These are phyloP conservation scores for Tinamus major DNA, from an alignment of 2,797 vertebrate species.

Conservation along the genomic window DNA sequence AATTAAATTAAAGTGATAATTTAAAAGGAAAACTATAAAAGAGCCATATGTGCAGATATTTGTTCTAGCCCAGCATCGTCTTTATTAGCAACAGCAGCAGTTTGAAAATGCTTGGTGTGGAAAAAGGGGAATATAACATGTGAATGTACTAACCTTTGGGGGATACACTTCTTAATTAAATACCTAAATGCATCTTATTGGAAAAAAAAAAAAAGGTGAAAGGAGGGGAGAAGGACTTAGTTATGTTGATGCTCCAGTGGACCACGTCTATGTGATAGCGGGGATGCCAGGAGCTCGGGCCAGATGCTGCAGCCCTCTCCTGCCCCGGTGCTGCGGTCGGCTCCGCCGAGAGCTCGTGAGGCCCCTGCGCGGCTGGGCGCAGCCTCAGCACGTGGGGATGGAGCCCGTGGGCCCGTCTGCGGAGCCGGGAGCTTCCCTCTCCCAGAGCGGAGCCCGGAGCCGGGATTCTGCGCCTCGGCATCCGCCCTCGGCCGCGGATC, in stretches of 20 bases:
- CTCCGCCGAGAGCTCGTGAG: neutral
- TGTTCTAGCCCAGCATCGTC: constrained; percentile 46
- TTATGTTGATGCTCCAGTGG: constrained; percentile 53
- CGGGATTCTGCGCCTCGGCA: neutral
- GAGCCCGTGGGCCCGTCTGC: neutral
- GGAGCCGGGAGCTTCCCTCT: neutral
- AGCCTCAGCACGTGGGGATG: neutral
- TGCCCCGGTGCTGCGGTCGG: neutral
- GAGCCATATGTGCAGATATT: constrained; percentile 65
- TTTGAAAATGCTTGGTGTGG: constrained; percentile 78
- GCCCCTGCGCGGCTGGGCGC: neutral
- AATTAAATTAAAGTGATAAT: constrained; percentile 73
- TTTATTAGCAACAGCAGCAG: constrained; percentile 68
- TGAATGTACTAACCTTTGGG: constrained; percentile 72
- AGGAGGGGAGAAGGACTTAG: constrained; percentile 19
- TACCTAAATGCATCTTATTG: constrained; percentile 56
- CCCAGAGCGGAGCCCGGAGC: neutral
- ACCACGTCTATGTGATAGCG: constrained; percentile 52
- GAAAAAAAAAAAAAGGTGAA: neutral
- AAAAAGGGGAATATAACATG: constrained; percentile 75
- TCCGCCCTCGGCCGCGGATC: constrained; percentile 29
- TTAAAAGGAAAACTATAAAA: constrained; percentile 70
- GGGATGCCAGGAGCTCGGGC: constrained; percentile 34
- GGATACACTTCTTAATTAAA: constrained; percentile 77
- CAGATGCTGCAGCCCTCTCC: neutral